Conservation (phyloP, 2,113 vertebrate species). For the Orcinus orca region DNA sequence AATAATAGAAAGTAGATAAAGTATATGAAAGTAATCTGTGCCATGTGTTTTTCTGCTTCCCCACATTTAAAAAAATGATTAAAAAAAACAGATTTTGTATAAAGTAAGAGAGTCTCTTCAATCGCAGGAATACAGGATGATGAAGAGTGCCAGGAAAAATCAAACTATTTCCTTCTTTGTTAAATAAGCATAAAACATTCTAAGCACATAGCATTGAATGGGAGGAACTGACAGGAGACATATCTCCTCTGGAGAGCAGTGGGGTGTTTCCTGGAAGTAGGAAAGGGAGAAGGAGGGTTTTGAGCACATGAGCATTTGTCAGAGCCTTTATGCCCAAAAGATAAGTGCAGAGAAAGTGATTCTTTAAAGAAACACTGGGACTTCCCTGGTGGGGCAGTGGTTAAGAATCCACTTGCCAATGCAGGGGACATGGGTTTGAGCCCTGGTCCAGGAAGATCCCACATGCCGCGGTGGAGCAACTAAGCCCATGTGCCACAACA, state of each 20-base stretch:
- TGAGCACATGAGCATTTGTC: background rate
- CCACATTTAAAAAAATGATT: background rate
- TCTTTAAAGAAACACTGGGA: background rate
- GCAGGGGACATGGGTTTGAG: too few relatives aligned
- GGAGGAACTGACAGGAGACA: background rate
- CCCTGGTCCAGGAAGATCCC: too few relatives aligned
- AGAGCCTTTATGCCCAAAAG: background rate
- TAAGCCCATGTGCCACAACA: too few relatives aligned
- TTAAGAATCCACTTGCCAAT: too few relatives aligned
- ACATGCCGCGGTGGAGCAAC: too few relatives aligned
- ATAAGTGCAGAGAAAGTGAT: background rate
- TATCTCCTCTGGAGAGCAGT: background rate
- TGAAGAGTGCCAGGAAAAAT: background rate
- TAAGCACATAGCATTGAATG: too few relatives aligned
- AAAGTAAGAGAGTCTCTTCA: background rate
- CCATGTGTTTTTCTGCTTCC: background rate
- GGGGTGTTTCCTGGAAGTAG: background rate
- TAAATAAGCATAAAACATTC: background rate
- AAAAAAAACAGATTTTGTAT: background rate
- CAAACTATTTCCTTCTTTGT: background rate
- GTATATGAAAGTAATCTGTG: background rate
- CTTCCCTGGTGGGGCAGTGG: too few relatives aligned
- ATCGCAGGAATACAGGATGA: background rate
- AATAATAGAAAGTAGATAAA: background rate
- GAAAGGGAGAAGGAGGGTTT: background rate